A percentile compares a stretch with the other conserved stretches of the same genome.
Evolutionary conservation across 2,113 vertebrate species (phyloP).

Genomic region (Chiloscyllium plagiosum): DNA sequence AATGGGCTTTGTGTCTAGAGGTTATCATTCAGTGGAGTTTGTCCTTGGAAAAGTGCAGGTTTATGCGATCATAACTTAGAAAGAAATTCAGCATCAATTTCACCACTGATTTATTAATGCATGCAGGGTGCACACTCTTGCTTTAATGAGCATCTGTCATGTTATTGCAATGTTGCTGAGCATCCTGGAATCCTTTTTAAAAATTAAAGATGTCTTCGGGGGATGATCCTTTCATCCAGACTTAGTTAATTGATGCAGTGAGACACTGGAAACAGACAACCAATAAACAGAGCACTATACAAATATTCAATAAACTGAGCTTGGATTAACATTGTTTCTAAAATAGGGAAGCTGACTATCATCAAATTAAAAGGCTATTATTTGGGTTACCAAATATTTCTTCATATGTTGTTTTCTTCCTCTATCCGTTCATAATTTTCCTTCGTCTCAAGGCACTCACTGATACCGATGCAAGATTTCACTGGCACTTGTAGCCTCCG

Average conservation of each 20-base stretch:
- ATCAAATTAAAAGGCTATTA: background rate
- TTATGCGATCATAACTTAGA: background rate
- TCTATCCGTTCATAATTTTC: background rate
- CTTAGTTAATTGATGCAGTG: conserved; percentile 11
- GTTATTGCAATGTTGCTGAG: background rate
- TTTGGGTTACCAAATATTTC: background rate
- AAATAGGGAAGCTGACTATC: background rate
- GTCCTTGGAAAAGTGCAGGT: conserved; percentile 12
- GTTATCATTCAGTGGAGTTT: conserved; percentile 6
- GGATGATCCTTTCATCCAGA: conserved; percentile 22
- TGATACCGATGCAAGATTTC: background rate
- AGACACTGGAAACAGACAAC: conserved; percentile 5
- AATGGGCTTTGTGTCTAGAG: background rate
- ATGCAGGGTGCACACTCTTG: conserved; percentile 17
- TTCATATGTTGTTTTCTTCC: background rate
- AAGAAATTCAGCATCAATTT: background rate
- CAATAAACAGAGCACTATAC: background rate
- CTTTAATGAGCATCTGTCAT: conserved; percentile 20
- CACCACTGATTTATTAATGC: conserved; percentile 14
- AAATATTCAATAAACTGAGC: conserved; percentile 25
- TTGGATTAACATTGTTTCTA: background rate
- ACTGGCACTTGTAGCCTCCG: background rate
- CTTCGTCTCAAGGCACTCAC: background rate
- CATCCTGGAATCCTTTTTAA: conserved; percentile 30
- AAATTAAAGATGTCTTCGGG: conserved; percentile 33